Evolutionary conservation across 2,888 invertebrate species (phyloP), one percentile per base, ranked within the genome.

Genomic region (Eupithecia insigniata): DNA sequence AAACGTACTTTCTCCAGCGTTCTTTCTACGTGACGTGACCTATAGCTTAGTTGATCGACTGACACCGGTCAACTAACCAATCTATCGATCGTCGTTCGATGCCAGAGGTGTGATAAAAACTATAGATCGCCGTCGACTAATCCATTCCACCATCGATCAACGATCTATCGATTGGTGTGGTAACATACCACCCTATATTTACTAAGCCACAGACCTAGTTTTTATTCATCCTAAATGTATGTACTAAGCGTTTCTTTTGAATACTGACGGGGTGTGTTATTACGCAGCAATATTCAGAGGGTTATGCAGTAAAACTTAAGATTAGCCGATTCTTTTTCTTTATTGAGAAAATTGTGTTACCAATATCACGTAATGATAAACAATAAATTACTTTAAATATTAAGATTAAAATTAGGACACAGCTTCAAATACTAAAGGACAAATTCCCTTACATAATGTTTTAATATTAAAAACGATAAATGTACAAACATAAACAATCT

Each of bases 281-380:
- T 26, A 55, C 10, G 22, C 12, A 55, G 8, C n/a, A 62, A 34
- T 30, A 60, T 30, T 30, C 72, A 66, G 68, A 69, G 46, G 58
- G 58, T 43, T 36, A 46, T 30, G 8, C 77, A 87, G 82, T 77
- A 79, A 82, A 78, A 83, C 78, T 83, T 86, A 82, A 79, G 71
- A 76, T 75, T 74, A 80, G 80, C 85, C 83, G 83, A 89, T 89
- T 91, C 84, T 89, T 87, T 84, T 86, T 85, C 85, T 93, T 93
- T 93, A 93, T 93, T 93, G 86, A 90, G 86, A 92, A 92, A 93
- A 90, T 90, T 90, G 88, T 89, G 93, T 94, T 93, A 93, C 90
- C 93, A 88, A 85, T 92, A 92, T 91, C 93, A 88, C 86, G 84
- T 89, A 84, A 84, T 87, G 92, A 92, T 93, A 92, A 92, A 92